Conservation (phyloP, 2,888 invertebrate genomes). For the Invenusta paracnida region DNA sequence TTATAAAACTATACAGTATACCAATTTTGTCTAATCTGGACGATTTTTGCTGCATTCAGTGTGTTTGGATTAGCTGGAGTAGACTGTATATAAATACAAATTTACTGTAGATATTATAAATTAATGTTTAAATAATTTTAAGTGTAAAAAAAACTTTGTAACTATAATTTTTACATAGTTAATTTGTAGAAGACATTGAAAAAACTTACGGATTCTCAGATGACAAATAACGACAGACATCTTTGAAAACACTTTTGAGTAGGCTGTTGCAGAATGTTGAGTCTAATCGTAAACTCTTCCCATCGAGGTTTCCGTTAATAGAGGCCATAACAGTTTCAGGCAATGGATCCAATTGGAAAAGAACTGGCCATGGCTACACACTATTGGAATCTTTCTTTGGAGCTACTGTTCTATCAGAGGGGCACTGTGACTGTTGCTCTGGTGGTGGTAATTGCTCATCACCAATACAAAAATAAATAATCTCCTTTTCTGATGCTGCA, state of each 20-base stretch:
- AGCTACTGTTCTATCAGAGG: background rate
- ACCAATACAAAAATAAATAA: background rate
- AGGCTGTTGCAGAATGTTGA: background rate
- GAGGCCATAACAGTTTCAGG: conserved; percentile 4
- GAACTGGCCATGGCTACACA: background rate
- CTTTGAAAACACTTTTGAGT: background rate
- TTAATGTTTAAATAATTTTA: background rate
- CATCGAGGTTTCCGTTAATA: background rate
- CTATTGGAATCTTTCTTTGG: background rate
- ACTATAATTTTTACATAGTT: background rate
- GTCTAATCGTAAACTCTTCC: background rate
- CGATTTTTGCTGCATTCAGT: background rate
- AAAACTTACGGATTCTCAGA: conserved; percentile 10
- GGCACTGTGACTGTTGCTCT: background rate
- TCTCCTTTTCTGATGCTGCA: background rate
- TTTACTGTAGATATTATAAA: background rate
- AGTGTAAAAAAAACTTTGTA: background rate
- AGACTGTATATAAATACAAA: background rate
- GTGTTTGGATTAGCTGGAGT: background rate
- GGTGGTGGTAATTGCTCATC: conserved; percentile 6
- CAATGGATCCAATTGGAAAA: background rate
- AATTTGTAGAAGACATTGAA: background rate
- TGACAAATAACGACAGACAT: background rate
- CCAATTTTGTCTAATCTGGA: background rate
- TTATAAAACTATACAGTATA: background rate